phyloP scores from a whole-genome alignment of 2,888 invertebrate species.

The Ferrisia virgata region DNA sequence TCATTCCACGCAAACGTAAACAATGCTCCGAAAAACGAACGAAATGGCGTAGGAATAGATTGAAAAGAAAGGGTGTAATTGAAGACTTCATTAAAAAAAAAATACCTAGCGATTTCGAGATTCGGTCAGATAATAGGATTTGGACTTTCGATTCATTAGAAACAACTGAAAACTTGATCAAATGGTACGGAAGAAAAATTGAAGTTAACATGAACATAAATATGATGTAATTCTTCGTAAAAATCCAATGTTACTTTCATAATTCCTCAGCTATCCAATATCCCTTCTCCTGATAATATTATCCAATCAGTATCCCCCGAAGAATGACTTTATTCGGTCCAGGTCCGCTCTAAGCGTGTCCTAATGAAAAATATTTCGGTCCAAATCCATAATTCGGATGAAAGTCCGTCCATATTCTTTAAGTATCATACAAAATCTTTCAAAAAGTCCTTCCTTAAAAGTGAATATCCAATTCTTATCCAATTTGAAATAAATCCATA shows the following conservation, averaged over 20 bases:
- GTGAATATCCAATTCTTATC: conserved; percentile 40
- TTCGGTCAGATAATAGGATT: not conserved
- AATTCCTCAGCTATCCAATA: conserved; percentile 6
- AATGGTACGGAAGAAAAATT: not conserved
- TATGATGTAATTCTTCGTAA: not conserved
- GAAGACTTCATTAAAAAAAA: not conserved
- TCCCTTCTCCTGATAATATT: conserved; percentile 37
- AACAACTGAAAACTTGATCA: not conserved
- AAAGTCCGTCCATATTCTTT: conserved; percentile 41
- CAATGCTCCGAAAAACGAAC: not conserved
- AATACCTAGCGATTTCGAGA: not conserved
- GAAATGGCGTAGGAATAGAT: not conserved
- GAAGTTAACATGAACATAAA: not conserved
- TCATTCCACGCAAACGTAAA: too few relatives aligned
- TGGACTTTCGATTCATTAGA: not conserved
- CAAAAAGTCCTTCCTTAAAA: conserved; percentile 32
- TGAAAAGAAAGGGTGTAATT: not conserved
- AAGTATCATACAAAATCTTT: conserved; percentile 36
- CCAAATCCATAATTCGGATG: conserved; percentile 41
- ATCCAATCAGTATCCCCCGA: conserved; percentile 37
- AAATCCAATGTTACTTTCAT: conserved; percentile 6
- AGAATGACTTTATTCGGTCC: conserved; percentile 29
- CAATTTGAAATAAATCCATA: conserved; percentile 35
- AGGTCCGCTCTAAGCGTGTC: conserved; percentile 38
- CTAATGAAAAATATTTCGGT: conserved; percentile 37